Percentiles rank a stretch among this genome's conserved stretches.
Evolutionary conservation across 2,113 vertebrate species (phyloP).

Genomic region (Callaeas wilsoni): DNA sequence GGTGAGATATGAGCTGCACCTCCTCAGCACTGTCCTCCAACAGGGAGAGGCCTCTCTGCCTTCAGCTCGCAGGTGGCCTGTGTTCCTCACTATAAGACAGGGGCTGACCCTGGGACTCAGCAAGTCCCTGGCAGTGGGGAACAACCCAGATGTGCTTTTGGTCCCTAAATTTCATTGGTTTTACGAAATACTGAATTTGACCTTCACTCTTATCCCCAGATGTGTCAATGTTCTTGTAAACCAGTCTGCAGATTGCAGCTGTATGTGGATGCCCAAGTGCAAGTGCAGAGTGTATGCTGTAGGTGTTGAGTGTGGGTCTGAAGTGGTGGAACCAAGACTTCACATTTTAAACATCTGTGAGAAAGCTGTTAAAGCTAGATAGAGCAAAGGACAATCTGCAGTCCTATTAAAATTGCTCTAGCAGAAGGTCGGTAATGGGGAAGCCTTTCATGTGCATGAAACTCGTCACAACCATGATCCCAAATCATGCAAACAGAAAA

Average conservation of each 20-base stretch:
- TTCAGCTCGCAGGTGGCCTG: background rate
- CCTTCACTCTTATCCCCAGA: background rate
- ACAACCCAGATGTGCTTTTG: background rate
- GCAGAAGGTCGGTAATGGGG: background rate
- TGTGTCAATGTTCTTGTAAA: background rate
- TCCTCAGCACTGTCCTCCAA: background rate
- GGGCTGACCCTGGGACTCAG: background rate
- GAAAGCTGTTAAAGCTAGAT: background rate
- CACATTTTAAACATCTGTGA: background rate
- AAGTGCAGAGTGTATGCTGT: background rate
- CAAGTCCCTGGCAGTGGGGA: background rate
- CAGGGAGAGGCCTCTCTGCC: background rate
- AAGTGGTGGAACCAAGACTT: background rate
- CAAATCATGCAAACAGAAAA: background rate
- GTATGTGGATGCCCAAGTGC: rapidly evolving
- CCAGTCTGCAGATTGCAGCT: background rate
- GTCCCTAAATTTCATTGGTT: background rate
- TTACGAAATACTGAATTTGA: background rate
- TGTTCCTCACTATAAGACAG: background rate
- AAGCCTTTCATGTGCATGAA: background rate
- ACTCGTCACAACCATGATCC: background rate
- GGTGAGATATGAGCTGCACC: background rate
- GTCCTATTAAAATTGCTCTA: background rate
- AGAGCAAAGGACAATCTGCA: background rate
- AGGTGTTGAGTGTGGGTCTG: background rate